These are phyloP conservation scores for Copsychus sechellarum DNA, from an alignment of 2,113 vertebrate genomes.

Conservation along the genomic window DNA sequence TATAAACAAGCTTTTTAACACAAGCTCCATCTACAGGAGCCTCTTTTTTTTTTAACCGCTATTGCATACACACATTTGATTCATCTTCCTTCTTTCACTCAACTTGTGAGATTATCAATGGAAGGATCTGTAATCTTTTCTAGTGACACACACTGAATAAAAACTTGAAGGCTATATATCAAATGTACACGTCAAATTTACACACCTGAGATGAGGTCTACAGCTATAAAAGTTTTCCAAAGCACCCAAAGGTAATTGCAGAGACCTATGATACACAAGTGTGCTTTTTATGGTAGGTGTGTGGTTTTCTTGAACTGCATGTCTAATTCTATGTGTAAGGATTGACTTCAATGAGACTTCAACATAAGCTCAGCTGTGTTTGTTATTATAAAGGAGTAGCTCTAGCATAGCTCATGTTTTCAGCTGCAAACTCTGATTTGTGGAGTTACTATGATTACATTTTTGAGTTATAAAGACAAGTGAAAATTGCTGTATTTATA, in stretches of 20 bases:
- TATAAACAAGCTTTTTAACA: neutral
- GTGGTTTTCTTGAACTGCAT: neutral
- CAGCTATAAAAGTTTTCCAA: neutral
- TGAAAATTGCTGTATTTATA: neutral
- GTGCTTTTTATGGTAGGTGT: neutral
- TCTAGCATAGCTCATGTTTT: neutral
- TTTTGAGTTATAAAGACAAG: neutral
- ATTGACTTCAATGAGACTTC: neutral
- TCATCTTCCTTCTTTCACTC: neutral
- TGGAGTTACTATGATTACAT: neutral
- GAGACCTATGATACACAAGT: neutral
- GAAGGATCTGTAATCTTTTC: neutral
- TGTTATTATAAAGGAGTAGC: neutral
- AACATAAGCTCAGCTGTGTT: neutral
- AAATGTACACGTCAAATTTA: neutral
- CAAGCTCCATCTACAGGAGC: neutral
- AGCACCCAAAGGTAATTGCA: neutral
- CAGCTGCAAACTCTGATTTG: neutral
- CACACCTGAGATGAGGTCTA: neutral
- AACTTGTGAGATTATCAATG: neutral
- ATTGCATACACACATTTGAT: neutral
- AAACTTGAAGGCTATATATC: neutral
- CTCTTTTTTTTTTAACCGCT: neutral
- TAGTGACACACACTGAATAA: neutral
- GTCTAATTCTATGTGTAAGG: neutral